Base-by-base conservation (phyloP, 2,888 invertebrate genomes). In the Drosophila lacicola region DNA sequence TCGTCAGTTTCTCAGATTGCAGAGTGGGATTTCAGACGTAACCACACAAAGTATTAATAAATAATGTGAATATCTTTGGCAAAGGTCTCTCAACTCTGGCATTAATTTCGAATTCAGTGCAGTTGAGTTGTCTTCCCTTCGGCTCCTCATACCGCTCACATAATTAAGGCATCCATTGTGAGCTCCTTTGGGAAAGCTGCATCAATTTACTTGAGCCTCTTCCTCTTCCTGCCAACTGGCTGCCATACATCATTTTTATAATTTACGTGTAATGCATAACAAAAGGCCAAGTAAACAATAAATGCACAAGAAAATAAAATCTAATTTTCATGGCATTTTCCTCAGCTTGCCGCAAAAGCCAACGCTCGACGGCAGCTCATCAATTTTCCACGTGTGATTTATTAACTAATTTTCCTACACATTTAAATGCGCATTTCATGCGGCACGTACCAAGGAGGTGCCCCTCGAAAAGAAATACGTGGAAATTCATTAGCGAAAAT, bases 381-480 rank as follows among this genome's bases (percentile, higher is more conserved):
- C 89, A 85, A 85, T 85, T 85, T 84, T 81, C 78, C 82, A 81
- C 84, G 73, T 85, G 85, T 85, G 85, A 85, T 85, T 85, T 85
- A 85, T 85, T 83, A 87, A 85, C 89, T 85, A 89, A 85, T 85
- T 85, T 85, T 81, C 74, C 70, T 77, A 74, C 74, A 78, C 88
- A 89, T 87, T 87, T 87, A 81, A 85, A 85, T 84, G 83, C 86
- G 82, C 66, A 77, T 77, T 85, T 74, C 70, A 72, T 50, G 85
- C 56, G 50, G 82, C 81, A 81, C 81, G 81, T 86, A 80, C 77
- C 68, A 56, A 33, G 29, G n/a, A n/a, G 37, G 11, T 29, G 29
- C 50, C 33, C 44, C 49, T 21, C 9, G 29, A 33, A 29, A 50
- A 41, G 33, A 68, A 76, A 70, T 67, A 68, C 66, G 71, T 70